phyloP scores from a whole-genome alignment of 2,797 vertebrate species.

The Astyanax mexicanus region DNA sequence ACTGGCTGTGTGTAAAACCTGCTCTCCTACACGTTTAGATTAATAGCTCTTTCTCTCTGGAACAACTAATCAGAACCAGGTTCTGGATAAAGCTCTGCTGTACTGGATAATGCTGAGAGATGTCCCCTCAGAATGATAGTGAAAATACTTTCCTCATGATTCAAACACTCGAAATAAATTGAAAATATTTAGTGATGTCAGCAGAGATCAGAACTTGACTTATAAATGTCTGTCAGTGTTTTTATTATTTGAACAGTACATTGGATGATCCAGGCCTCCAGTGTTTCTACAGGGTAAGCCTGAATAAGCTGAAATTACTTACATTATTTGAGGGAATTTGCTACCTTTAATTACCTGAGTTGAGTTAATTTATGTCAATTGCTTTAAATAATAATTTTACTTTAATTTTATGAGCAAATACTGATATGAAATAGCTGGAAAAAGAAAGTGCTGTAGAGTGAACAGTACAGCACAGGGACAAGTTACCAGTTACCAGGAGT shows the following conservation, averaged over 20 bases:
- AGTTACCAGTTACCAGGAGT: too few relatives aligned
- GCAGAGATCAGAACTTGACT: too few relatives aligned
- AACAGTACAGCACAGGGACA: too few relatives aligned
- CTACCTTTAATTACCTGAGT: too few relatives aligned
- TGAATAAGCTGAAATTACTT: too few relatives aligned
- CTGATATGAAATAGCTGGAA: too few relatives aligned
- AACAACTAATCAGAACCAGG: not conserved
- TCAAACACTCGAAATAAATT: not conserved
- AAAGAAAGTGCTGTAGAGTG: too few relatives aligned
- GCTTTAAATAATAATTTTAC: too few relatives aligned
- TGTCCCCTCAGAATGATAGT: not conserved
- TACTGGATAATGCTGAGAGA: not conserved
- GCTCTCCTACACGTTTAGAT: conserved; percentile 7
- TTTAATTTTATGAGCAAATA: too few relatives aligned
- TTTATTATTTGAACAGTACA: not conserved
- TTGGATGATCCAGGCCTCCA: not conserved
- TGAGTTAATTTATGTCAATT: too few relatives aligned
- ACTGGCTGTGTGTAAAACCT: not conserved
- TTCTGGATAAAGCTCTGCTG: not conserved
- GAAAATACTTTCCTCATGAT: not conserved
- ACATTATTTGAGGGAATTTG: too few relatives aligned
- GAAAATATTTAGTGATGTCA: not conserved
- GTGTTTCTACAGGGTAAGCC: not conserved
- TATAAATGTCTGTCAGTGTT: too few relatives aligned
- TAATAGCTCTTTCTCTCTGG: not conserved